Conservation (phyloP, 2,888 invertebrate species). For the Corbicula japonica region DNA sequence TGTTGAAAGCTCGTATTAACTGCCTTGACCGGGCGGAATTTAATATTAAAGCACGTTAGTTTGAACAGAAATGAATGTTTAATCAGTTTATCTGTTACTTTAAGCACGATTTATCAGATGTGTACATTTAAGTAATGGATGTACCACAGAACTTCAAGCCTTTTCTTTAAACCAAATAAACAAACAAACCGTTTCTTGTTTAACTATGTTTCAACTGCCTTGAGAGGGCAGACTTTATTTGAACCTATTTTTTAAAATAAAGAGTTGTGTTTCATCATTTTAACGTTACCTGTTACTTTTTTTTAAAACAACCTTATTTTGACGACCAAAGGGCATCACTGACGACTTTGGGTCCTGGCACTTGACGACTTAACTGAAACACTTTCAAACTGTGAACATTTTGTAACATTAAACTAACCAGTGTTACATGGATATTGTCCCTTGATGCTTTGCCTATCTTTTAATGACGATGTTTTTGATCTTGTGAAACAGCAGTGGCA, state of each 20-base stretch:
- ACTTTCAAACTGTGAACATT: too few relatives aligned
- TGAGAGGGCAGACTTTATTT: neutral
- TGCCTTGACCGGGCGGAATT: neutral
- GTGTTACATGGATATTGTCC: too few relatives aligned
- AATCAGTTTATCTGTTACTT: neutral
- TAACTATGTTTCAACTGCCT: neutral
- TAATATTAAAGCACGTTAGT: neutral
- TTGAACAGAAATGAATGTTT: neutral
- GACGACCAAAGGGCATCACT: slow-evolving; percentile 11
- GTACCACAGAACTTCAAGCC: too few relatives aligned
- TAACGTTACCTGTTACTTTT: neutral
- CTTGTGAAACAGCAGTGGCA: too few relatives aligned
- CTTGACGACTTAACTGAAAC: neutral
- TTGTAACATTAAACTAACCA: too few relatives aligned
- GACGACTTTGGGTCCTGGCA: neutral
- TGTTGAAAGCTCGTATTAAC: neutral
- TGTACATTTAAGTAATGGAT: too few relatives aligned
- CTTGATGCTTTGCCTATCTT: too few relatives aligned
- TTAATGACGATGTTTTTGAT: too few relatives aligned
- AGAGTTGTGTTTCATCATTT: neutral
- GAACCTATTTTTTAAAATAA: neutral
- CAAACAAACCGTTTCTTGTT: neutral
- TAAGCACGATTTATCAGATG: too few relatives aligned
- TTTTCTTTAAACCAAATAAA: too few relatives aligned
- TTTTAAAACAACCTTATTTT: slow-evolving; percentile 1